Percentiles rank a stretch among this genome's conserved stretches.
phyloP scores from a whole-genome alignment of 2,888 invertebrate genomes.

The Rhopalosiphum nymphaeae region DNA sequence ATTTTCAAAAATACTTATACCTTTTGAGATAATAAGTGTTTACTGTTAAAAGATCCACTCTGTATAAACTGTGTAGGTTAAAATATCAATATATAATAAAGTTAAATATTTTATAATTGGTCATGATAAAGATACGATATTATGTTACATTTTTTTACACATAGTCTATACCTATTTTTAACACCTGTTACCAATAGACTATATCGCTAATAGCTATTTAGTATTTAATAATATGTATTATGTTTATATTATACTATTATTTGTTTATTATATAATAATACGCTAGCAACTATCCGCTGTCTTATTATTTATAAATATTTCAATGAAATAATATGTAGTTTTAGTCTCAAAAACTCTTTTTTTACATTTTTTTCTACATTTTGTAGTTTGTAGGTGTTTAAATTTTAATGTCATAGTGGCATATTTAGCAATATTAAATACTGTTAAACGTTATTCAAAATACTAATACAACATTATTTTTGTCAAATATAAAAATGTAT shows the following conservation, averaged over 20 bases:
- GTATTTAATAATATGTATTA: neutral
- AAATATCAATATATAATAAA: neutral
- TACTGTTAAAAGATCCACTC: neutral
- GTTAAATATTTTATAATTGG: neutral
- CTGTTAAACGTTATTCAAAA: neutral
- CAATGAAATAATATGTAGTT: neutral
- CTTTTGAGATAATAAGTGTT: neutral
- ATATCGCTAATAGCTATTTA: neutral
- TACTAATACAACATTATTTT: neutral
- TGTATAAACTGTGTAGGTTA: neutral
- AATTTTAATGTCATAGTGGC: too few relatives aligned
- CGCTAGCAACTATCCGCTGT: too few relatives aligned
- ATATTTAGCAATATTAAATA: neutral
- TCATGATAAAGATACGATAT: neutral
- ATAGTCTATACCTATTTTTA: neutral
- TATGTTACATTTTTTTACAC: neutral
- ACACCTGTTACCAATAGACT: neutral
- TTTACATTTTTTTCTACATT: too few relatives aligned
- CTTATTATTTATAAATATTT: neutral
- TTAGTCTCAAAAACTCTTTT: too few relatives aligned
- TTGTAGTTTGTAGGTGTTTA: too few relatives aligned
- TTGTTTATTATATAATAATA: neutral
- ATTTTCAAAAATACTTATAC: neutral
- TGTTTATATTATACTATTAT: neutral
- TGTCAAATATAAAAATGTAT: neutral